These are phyloP conservation scores for Propithecus perrieri DNA, from an alignment of 2,797 vertebrate species.

Conservation along the genomic window DNA sequence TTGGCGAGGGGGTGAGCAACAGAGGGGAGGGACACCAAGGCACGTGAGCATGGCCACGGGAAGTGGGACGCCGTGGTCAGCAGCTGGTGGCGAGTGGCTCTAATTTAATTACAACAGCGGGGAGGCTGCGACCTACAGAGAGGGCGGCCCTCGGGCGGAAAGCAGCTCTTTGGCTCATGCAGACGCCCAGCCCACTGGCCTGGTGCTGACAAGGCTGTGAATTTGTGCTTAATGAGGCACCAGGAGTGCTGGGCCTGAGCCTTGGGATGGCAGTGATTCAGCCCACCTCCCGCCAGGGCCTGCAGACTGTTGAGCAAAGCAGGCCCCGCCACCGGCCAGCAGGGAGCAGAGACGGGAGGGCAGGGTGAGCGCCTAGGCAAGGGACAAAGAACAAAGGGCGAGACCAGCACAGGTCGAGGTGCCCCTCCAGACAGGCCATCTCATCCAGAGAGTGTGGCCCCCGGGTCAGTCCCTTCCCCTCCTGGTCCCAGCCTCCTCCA, in stretches of 20 bases:
- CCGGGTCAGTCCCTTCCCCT: too few species aligned
- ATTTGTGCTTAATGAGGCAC: constrained; percentile 49
- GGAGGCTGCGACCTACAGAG: background rate
- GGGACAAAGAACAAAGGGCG: background rate
- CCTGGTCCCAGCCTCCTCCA: background rate
- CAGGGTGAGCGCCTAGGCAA: background rate
- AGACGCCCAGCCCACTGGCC: background rate
- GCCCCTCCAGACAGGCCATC: background rate
- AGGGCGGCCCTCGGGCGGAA: constrained; percentile 1
- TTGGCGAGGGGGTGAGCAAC: background rate
- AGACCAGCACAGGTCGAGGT: background rate
- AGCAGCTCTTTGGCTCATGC: constrained; percentile 60
- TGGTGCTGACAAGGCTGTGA: constrained; percentile 38
- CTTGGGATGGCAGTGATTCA: background rate
- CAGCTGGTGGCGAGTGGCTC: constrained; percentile 50
- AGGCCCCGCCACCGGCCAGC: background rate
- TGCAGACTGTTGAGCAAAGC: background rate
- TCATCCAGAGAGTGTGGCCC: rapidly evolving
- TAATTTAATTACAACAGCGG: constrained; percentile 62
- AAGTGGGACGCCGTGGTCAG: background rate
- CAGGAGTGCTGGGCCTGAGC: background rate
- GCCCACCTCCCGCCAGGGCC: background rate
- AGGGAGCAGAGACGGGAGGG: background rate
- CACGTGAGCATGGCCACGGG: background rate
- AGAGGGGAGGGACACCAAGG: background rate